Percentiles rank a stretch among this genome's conserved stretches.
These are phyloP conservation scores for Chamaetylas fuelleborni DNA, from an alignment of 2,113 vertebrate species.

Conservation along the genomic window DNA sequence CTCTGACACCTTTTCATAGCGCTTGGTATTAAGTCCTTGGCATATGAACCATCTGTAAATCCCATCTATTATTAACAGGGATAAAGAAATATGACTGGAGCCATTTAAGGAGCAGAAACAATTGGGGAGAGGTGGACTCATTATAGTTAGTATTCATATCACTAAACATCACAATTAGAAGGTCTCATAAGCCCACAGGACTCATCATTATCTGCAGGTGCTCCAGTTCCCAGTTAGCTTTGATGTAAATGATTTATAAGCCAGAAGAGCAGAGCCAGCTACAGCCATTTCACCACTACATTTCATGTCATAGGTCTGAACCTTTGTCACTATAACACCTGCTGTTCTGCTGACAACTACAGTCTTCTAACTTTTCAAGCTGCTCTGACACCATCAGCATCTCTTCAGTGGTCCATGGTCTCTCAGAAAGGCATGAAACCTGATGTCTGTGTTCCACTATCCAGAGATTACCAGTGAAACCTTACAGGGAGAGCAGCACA, in stretches of 20 bases:
- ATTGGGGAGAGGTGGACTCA: background rate
- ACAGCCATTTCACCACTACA: background rate
- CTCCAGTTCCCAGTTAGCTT: background rate
- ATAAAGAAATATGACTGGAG: background rate
- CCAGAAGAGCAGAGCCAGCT: background rate
- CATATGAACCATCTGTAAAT: constrained; percentile 42
- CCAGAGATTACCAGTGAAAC: background rate
- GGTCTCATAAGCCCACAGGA: background rate
- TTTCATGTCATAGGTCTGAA: background rate
- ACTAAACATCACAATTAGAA: background rate
- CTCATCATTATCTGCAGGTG: background rate
- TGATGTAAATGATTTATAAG: background rate
- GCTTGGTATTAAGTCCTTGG: background rate
- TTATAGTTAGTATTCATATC: background rate
- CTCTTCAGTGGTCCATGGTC: background rate
- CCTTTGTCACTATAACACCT: constrained; percentile 46
- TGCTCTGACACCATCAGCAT: constrained; percentile 2
- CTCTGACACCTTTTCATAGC: constrained; percentile 25
- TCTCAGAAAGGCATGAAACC: constrained; percentile 44
- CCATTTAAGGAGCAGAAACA: background rate
- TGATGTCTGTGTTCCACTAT: background rate
- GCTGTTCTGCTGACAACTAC: constrained; percentile 37
- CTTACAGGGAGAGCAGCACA: background rate
- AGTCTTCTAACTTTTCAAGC: constrained; percentile 60
- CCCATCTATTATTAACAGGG: constrained; percentile 51